Evolutionary conservation across 2,797 vertebrate species (phyloP), one percentile per base, ranked within the genome.

Genomic region (Perodicticus potto): DNA sequence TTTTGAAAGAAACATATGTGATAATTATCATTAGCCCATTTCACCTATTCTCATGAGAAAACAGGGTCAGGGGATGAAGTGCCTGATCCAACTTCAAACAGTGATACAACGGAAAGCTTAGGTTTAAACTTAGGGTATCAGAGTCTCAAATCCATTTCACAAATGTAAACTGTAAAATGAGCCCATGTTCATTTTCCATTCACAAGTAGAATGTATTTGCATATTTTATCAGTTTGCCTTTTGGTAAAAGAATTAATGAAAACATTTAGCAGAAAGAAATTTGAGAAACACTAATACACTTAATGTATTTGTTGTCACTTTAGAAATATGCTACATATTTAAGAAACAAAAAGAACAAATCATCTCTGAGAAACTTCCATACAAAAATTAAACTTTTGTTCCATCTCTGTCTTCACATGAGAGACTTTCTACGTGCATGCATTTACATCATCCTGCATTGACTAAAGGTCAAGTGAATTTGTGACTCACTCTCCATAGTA

Each of bases 401-500:
- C 12, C 14, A 86, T 8, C 16, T 86, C 13, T 86, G 7, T 81
- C 12, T 53, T 61, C 63, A 82, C 4, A 20, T 43, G 53, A 63
- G 27, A 37, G 3, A 53, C 2, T n/a, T 74, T 43, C 14, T 80
- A 57, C n/a, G 25, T 81, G 29, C 11, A 57, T 93, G 49, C 7
- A 13, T 59, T 80, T 83, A 10, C 11, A 7, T 70, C n/a, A 49
- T 25, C 87, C 3, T 32, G 2, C 78, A 69, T 55, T 86, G 13
- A 53, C 70, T 81, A 65, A 80, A 5, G 23, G 84, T 96, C 85
- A 80, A 3, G 11, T 37, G 16, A 34, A 89, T 7, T 89, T 57
- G 45, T 95, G 69, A 89, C 53, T 96, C 83, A 91, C 29, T 55
- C 17, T 93, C 37, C 34, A 53, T 27, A 73, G 40, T 89, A 82